Percentiles rank a stretch among this genome's conserved stretches.
phyloP scores from a whole-genome alignment of 1,140 invertebrate species.

The Holcopasites calliopsidis region DNA sequence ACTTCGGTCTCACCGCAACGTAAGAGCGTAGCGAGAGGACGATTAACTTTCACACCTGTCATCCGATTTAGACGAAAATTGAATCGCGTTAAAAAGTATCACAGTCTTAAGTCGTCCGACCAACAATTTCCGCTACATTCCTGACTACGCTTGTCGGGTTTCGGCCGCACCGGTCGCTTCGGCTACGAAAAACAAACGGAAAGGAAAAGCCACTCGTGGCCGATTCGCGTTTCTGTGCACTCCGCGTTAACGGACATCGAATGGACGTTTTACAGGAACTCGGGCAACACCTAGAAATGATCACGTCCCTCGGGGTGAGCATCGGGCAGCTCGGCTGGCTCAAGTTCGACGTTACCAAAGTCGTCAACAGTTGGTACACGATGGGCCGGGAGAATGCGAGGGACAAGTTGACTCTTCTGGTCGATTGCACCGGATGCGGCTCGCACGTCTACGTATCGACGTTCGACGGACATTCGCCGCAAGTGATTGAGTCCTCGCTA shows the following conservation, averaged over 20 bases:
- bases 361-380: conserved; percentile 87
- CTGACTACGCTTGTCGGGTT: conserved; percentile 39
- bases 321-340: conserved; percentile 89
- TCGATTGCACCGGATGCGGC: conserved; percentile 93
- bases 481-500: conserved; percentile 74
- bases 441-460: conserved; percentile 83
- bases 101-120: conserved; percentile 41
- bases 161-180: conserved; percentile 38
- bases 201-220: background rate
- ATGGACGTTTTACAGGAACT: conserved; percentile 67
- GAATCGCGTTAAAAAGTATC: conserved; percentile 35
- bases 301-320: conserved; percentile 85
- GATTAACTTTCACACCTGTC: conserved; percentile 11
- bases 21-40: no score
- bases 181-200: background rate
- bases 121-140: conserved; percentile 41
- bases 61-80: conserved; percentile 32
- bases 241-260: background rate
- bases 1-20: background rate
- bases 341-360: conserved; percentile 90
- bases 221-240: background rate
- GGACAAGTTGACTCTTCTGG: conserved; percentile 86
- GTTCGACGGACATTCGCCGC: conserved; percentile 72
- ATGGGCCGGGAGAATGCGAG: conserved; percentile 76
- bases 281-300: conserved; percentile 81